These are phyloP conservation scores for Callopanchax toddi DNA, from an alignment of 2,113 vertebrate genomes.

Conservation along the genomic window DNA sequence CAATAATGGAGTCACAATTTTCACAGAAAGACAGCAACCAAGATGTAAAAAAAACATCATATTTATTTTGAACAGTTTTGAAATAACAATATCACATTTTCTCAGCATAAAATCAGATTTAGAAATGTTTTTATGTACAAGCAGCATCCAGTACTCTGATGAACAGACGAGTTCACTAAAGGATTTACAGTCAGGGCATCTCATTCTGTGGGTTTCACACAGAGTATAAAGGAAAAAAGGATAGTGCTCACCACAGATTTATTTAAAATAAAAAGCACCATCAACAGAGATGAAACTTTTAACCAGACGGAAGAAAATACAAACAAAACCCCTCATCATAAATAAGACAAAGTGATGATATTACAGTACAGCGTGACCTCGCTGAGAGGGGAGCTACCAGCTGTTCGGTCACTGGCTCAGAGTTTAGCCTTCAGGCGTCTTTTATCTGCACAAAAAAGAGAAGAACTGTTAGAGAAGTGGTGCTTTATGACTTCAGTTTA, in stretches of 20 bases:
- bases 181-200: neutral
- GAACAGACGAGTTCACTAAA: neutral
- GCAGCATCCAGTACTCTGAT: neutral
- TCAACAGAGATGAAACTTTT: neutral
- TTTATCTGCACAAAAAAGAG: neutral
- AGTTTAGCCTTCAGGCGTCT: neutral
- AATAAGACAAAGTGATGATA: neutral
- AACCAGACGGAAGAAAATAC: too few species aligned
- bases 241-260: neutral
- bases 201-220: too few species aligned
- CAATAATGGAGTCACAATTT: neutral
- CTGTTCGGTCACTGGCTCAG: neutral
- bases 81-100: conserved; percentile 2
- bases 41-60: conserved; percentile 19
- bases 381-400: neutral
- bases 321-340: too few species aligned
- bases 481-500: neutral
- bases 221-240: too few species aligned
- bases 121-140: neutral
- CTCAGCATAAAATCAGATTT: neutral
- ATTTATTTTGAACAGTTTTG: conserved; percentile 23
- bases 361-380: neutral
- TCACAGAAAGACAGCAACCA: neutral
- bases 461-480: accelerated
- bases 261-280: too few species aligned